phyloP scores from a whole-genome alignment of 2,797 vertebrate species.

The Amazonetta brasiliensis region DNA sequence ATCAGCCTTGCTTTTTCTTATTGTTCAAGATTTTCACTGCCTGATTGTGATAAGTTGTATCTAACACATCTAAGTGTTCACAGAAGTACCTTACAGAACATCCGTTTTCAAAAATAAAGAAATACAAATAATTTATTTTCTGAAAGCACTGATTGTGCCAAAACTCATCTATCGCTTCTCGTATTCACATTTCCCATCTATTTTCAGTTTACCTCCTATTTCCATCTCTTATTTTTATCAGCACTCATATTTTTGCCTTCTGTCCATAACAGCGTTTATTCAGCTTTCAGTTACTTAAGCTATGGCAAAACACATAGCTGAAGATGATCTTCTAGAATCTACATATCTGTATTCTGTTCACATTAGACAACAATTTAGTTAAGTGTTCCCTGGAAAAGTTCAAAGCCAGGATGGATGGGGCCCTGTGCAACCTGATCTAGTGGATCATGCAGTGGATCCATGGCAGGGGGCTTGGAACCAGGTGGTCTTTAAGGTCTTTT shows the following conservation, averaged over 20 bases:
- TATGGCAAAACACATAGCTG: not conserved
- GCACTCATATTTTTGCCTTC: not conserved
- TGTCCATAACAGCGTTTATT: not conserved
- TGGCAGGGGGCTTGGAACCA: no score
- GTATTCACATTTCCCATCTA: not conserved
- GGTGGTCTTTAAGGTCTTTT: no score
- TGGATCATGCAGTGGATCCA: no score
- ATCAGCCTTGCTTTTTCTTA: not conserved
- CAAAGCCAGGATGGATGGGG: no score
- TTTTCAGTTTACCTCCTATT: not conserved
- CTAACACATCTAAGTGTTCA: not conserved
- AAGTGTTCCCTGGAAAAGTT: not conserved
- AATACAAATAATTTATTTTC: not conserved
- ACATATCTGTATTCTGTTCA: not conserved
- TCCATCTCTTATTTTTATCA: not conserved
- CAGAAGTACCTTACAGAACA: not conserved
- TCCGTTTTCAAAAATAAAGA: not conserved
- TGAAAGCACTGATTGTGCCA: not conserved
- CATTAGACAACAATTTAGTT: not conserved
- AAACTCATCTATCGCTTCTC: not conserved
- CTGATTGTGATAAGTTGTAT: not conserved
- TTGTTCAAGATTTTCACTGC: not conserved
- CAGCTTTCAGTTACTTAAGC: not conserved
- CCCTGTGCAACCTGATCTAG: no score
- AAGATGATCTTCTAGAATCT: not conserved